Percentiles rank a stretch among this genome's conserved stretches.
Evolutionary conservation across 2,797 vertebrate species (phyloP).

Genomic region (Gadopsis marmoratus): DNA sequence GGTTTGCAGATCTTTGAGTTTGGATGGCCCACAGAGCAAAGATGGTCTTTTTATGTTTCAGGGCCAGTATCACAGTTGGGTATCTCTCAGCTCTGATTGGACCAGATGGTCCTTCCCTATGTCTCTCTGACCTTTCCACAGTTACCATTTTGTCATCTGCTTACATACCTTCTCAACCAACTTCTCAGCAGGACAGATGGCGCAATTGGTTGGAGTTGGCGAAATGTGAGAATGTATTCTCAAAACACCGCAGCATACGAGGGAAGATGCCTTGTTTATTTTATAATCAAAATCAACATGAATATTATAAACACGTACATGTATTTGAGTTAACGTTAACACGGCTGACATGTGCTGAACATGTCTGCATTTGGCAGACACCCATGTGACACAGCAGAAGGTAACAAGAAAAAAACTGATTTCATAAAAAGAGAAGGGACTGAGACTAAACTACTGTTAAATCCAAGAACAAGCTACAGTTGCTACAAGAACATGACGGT

Average conservation of each 20-base stretch:
- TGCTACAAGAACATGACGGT: neutral
- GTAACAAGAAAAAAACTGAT: slow-evolving; percentile 22
- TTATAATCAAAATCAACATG: neutral
- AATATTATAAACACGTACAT: neutral
- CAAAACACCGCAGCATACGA: slow-evolving; percentile 1
- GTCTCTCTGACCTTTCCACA: slow-evolving; percentile 73
- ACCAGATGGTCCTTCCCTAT: slow-evolving; percentile 76
- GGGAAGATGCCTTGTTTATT: neutral
- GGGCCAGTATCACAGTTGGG: slow-evolving; percentile 74
- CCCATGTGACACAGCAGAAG: slow-evolving; percentile 33
- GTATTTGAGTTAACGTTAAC: neutral
- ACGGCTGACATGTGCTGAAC: neutral
- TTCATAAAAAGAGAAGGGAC: slow-evolving; percentile 4
- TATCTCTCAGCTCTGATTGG: slow-evolving; percentile 70
- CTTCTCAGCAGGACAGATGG: slow-evolving; percentile 67
- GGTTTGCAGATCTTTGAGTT: slow-evolving; percentile 39
- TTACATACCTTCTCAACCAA: slow-evolving; percentile 59
- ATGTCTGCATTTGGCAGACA: slow-evolving; percentile 16
- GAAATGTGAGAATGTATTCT: slow-evolving; percentile 32
- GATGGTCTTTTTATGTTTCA: slow-evolving; percentile 65
- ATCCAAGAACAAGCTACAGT: slow-evolving; percentile 1
- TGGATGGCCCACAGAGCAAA: slow-evolving; percentile 60
- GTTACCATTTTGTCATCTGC: slow-evolving; percentile 70
- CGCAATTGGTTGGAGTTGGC: slow-evolving; percentile 28
- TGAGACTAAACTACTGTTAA: neutral